Evolutionary conservation across 2,888 invertebrate species (phyloP).

Genomic region (Prionchulus punctatus): DNA sequence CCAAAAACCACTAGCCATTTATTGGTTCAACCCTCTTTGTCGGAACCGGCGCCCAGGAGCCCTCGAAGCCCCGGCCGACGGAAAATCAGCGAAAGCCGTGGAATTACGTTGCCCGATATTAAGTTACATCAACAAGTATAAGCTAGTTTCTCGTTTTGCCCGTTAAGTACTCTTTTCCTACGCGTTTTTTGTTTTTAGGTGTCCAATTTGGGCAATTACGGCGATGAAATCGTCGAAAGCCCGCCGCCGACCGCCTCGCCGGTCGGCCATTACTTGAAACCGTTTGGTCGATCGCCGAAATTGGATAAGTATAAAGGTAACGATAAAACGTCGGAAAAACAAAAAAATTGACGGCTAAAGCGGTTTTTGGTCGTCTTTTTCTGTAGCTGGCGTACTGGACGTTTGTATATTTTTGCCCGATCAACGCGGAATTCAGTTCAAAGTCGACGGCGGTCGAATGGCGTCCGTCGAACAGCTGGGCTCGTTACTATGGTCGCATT

Average conservation of each 20-base stretch:
- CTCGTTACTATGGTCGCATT: constrained; percentile 52
- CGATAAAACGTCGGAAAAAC: too few species aligned
- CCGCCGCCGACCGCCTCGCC: background rate
- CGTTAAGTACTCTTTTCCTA: background rate
- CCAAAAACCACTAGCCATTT: too few species aligned
- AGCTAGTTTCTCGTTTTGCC: background rate
- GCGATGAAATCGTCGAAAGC: background rate
- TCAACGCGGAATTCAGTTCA: constrained; percentile 43
- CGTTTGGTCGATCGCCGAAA: background rate
- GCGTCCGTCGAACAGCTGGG: constrained; percentile 47
- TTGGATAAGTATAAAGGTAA: background rate
- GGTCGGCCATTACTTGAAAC: background rate
- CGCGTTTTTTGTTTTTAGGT: background rate
- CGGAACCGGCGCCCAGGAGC: too few species aligned
- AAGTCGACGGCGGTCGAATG: constrained; percentile 57
- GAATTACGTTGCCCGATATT: background rate
- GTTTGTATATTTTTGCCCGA: constrained; percentile 34
- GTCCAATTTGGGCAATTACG: background rate
- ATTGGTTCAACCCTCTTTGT: too few species aligned
- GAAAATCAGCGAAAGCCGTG: constrained; percentile 8
- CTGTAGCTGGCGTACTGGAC: constrained; percentile 18
- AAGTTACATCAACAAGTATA: constrained; percentile 4
- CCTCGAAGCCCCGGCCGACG: background rate
- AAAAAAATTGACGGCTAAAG: too few species aligned
- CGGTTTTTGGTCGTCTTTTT: background rate